A percentile compares a stretch with the other conserved stretches of the same genome.
Conservation (phyloP, 2,888 invertebrate genomes). For the Helicoverpa assulta region DNA sequence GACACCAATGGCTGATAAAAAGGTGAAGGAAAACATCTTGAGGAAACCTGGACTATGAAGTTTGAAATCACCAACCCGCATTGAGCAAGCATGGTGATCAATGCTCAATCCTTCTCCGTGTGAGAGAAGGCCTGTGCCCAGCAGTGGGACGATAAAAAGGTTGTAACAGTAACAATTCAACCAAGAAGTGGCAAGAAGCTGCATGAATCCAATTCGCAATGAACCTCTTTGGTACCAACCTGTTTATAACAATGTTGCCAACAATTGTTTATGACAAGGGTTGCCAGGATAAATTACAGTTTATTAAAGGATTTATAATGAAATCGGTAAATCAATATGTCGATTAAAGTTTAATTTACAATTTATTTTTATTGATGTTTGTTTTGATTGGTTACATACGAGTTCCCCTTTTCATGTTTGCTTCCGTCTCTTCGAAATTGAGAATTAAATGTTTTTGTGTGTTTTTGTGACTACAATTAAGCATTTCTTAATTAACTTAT, state of each 20-base stretch:
- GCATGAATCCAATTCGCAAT: conserved; percentile 32
- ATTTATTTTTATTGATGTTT: conserved; percentile 23
- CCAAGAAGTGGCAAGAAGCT: conserved; percentile 39
- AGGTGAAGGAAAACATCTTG: too few species aligned
- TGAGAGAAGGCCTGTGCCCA: too few species aligned
- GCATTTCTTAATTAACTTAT: too few species aligned
- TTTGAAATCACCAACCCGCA: too few species aligned
- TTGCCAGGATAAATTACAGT: conserved; percentile 38
- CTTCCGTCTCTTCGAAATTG: conserved; percentile 21
- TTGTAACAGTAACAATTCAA: too few species aligned
- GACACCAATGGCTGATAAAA: too few species aligned
- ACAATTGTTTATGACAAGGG: conserved; percentile 46
- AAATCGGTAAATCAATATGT: conserved; percentile 47
- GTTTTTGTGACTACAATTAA: background rate
- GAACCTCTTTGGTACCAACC: conserved; percentile 23
- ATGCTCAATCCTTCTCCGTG: too few species aligned
- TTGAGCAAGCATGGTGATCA: too few species aligned
- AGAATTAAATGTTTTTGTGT: background rate
- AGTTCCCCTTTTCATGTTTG: conserved; percentile 22
- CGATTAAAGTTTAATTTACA: conserved; percentile 46
- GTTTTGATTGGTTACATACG: conserved; percentile 22
- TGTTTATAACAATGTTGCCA: conserved; percentile 44
- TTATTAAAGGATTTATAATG: conserved; percentile 45
- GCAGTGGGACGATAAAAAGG: too few species aligned
- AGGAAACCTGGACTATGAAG: too few species aligned